Conservation (phyloP, 2,888 invertebrate species). For the Stenichneumon culpator region DNA sequence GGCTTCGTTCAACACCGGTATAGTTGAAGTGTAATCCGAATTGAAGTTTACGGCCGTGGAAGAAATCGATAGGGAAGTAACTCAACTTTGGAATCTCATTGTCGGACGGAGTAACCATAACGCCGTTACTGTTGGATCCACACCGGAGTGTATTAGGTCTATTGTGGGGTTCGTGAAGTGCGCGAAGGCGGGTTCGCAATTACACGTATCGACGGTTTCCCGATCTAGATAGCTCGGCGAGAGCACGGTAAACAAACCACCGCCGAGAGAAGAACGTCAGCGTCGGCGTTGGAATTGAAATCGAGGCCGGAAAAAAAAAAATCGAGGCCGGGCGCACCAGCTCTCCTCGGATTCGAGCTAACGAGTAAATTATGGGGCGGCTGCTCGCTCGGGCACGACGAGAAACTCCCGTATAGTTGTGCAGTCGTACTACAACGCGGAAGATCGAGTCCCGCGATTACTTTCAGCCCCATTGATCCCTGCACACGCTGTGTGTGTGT, state of each 20-base stretch:
- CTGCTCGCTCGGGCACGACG: conserved; percentile 75
- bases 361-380: conserved; percentile 84
- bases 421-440: conserved; percentile 50
- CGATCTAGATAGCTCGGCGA: conserved; percentile 75
- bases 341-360: conserved; percentile 72
- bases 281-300: conserved; percentile 72
- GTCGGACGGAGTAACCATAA: conserved; percentile 48
- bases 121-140: conserved; percentile 60
- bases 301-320: conserved; percentile 64
- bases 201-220: conserved; percentile 75
- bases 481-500: conserved; percentile 57
- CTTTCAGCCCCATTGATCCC: conserved; percentile 81
- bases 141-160: conserved; percentile 40
- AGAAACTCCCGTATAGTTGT: conserved; percentile 42
- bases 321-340: conserved; percentile 53
- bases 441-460: conserved; percentile 81
- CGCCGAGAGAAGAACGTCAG: conserved; percentile 30
- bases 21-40: not conserved
- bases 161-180: conserved; percentile 47
- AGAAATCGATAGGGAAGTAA: not conserved
- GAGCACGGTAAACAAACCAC: conserved; percentile 76
- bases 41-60: not conserved
- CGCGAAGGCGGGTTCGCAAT: conserved; percentile 71
- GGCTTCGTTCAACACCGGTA: no score
- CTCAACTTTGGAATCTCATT: conserved; percentile 30